Evolutionary conservation across 2,797 vertebrate species (phyloP).

Genomic region (Hirundo rustica): DNA sequence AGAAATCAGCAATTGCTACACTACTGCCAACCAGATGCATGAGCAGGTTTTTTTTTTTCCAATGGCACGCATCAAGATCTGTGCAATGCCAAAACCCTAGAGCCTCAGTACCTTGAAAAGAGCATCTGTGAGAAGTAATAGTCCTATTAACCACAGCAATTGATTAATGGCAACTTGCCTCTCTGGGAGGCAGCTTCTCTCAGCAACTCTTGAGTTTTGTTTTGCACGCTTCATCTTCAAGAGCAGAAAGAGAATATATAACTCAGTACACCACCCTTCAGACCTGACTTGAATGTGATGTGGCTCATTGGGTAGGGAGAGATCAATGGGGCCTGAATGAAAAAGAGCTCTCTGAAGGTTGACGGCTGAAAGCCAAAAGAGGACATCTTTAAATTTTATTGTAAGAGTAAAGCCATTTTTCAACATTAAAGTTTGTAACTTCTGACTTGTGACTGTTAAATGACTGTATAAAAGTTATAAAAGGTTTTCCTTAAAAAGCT

Average conservation of each 20-base stretch:
- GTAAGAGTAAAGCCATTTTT: background rate
- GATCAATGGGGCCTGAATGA: background rate
- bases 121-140: background rate
- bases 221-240: background rate
- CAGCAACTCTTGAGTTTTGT: background rate
- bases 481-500: background rate
- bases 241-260: background rate
- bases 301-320: background rate
- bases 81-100: background rate
- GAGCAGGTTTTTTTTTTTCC: background rate
- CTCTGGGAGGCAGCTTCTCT: background rate
- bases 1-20: background rate
- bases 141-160: background rate
- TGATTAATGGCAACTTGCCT: background rate
- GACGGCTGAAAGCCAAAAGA: background rate
- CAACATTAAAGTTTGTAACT: background rate
- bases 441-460: conserved; percentile 6
- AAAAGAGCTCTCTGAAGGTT: background rate
- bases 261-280: background rate
- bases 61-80: background rate
- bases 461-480: background rate
- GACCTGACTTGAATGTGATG: background rate
- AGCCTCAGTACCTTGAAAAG: background rate
- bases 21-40: background rate
- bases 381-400: background rate